These are phyloP conservation scores for Eucera pruinosa DNA, from an alignment of 2,888 invertebrate genomes.

Conservation along the genomic window DNA sequence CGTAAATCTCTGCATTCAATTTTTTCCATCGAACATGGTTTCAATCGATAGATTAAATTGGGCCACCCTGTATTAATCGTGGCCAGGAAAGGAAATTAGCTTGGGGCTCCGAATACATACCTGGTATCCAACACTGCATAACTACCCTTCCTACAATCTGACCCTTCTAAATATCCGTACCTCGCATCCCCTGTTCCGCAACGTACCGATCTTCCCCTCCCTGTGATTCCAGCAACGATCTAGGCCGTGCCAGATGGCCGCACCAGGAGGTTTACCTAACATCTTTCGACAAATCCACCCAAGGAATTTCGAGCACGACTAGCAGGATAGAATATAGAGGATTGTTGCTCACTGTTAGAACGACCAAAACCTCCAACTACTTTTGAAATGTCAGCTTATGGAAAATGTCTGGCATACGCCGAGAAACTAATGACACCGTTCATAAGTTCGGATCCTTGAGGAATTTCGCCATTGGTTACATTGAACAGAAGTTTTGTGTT, in stretches of 20 bases:
- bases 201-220: slow-evolving; percentile 2
- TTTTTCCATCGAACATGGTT: background rate
- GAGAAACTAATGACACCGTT: background rate
- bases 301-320: slow-evolving; percentile 18
- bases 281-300: slow-evolving; percentile 6
- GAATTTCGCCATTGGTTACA: background rate
- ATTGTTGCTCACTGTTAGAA: background rate
- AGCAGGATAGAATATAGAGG: background rate
- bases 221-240: slow-evolving; percentile 27
- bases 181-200: slow-evolving; percentile 1
- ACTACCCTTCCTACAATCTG: slow-evolving; percentile 16
- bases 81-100: slow-evolving; percentile 10
- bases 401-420: background rate
- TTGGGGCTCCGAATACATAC: slow-evolving; percentile 1
- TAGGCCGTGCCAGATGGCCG: slow-evolving; percentile 36
- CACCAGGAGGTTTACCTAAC: slow-evolving; percentile 12
- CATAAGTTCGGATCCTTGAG: background rate
- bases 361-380: background rate
- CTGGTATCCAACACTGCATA: slow-evolving; percentile 16
- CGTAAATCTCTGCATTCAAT: background rate
- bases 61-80: background rate
- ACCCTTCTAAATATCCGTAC: slow-evolving; percentile 29
- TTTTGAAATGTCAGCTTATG: background rate
- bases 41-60: background rate
- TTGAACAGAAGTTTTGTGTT: background rate